Percentiles rank a stretch among this genome's conserved stretches.
Conservation (phyloP, 23 tunicate species). For the Trididemnum clinides region DNA sequence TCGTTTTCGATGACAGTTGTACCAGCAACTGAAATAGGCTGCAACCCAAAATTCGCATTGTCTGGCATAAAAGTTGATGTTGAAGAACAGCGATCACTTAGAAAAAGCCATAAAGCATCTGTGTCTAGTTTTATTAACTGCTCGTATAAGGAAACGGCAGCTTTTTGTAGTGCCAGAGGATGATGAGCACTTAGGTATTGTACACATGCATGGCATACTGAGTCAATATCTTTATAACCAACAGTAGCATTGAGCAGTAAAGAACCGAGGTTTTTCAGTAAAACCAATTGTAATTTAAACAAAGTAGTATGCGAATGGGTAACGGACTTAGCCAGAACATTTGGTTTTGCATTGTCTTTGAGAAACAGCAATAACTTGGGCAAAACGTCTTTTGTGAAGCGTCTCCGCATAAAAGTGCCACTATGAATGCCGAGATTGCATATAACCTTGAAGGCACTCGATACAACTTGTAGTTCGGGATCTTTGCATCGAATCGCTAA, state of each 20-base stretch:
- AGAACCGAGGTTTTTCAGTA: constrained; percentile 35
- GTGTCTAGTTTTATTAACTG: constrained; percentile 23
- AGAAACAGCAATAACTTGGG: constrained; percentile 56
- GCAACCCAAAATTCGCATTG: not conserved
- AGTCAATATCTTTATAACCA: not conserved
- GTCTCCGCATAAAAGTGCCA: constrained; percentile 62
- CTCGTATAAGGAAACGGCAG: constrained; percentile 36
- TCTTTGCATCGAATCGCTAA: constrained; percentile 54
- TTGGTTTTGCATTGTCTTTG: not conserved
- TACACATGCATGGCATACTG: not conserved
- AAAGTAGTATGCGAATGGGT: constrained; percentile 20
- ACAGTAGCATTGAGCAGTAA: not conserved
- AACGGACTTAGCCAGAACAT: no score
- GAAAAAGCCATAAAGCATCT: constrained; percentile 46
- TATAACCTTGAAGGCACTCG: constrained; percentile 68
- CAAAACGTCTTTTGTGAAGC: constrained; percentile 70
- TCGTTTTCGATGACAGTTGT: not conserved
- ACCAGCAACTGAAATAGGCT: not conserved
- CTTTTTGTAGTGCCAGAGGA: constrained; percentile 39
- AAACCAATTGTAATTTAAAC: constrained; percentile 25
- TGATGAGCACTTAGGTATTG: constrained; percentile 13
- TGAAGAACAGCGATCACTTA: constrained; percentile 17
- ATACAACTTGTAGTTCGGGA: constrained; percentile 63
- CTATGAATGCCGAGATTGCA: constrained; percentile 44
- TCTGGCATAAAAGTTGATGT: not conserved